Percentiles rank a stretch among this genome's conserved stretches.
Evolutionary conservation across 1,140 invertebrate species (phyloP).

Genomic region (Trissolcus basalis): DNA sequence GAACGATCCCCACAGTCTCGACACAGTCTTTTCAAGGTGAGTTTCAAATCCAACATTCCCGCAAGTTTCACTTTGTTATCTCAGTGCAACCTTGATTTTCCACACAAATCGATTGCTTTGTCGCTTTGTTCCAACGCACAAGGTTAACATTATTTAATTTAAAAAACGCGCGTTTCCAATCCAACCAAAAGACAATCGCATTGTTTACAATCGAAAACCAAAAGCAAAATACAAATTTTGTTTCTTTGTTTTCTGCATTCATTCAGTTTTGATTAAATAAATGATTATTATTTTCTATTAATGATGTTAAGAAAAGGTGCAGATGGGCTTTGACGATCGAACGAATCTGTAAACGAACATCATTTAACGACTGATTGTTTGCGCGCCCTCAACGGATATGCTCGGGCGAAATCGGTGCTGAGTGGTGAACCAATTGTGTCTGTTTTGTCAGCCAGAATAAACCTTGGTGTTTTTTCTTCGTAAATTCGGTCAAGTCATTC

Average conservation of each 20-base stretch:
- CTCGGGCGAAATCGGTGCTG: conserved; percentile 20
- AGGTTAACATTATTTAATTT: no score
- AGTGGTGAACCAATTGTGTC: conserved; percentile 30
- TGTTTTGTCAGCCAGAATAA: conserved; percentile 17
- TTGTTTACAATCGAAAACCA: no score
- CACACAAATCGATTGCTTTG: not conserved
- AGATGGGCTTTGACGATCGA: no score
- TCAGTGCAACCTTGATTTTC: not conserved
- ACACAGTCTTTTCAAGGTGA: conserved; percentile 27
- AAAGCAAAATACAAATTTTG: no score
- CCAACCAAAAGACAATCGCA: no score
- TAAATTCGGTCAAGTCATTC: no score
- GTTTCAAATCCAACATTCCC: conserved; percentile 3
- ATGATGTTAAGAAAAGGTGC: no score
- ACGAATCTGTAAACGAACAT: conserved; percentile 11
- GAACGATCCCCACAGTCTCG: conserved; percentile 25
- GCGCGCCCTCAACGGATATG: conserved; percentile 40
- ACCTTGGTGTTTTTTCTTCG: no score
- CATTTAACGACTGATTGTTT: conserved; percentile 45
- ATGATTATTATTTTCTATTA: no score
- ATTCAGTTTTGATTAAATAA: no score
- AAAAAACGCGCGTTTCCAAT: no score
- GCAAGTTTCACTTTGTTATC: not conserved
- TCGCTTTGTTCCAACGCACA: not conserved
- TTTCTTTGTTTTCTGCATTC: no score